Base-by-base conservation (phyloP, 2,113 vertebrate species). In the Clarias gariepinus region DNA sequence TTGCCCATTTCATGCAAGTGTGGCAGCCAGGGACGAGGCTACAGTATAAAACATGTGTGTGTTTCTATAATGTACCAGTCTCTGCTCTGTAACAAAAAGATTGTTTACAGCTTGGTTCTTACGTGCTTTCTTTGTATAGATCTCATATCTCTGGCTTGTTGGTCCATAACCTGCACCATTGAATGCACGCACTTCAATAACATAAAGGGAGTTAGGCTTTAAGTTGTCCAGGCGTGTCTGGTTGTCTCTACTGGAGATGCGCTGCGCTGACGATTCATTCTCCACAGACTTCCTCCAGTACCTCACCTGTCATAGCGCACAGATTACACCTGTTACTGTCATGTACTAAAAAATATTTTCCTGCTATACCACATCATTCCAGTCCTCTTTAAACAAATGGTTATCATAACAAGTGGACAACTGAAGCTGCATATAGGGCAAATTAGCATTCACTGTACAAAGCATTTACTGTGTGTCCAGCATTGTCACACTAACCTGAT, bases 101-200 rank as follows among this genome's bases (percentile, higher is more conserved):
- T 47, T 47, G 9, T 30, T 83, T 28, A 53, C 3, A 63, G 33
- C 2, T 15, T 83, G 1, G 10, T 16, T 95, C 98, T 92, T 94
- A 99, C 98, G 98, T 89, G 97, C 91, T 97, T 96, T 99, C 93
- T 94, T 96, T 82, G 98, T 99, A 86, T 92, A 87, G 33, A 98
- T 90, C 79, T 94, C 94, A 0, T 94, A 85, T 83, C 86, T 93
- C 1, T 91, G 90, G 74, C 96, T 98, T 87, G 96, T 83, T 21
- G 97, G 97, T 0, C 98, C 97, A 23, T 95, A 96, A 23, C 98
- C 98, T 8, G 96, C 98, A 3, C 96, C 96, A 61, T 99, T 99
- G 92, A 94, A 98, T 28, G 96, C 97, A 80, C 95, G 94, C 63
- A 99, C 95, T 89, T 98, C 96, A 16, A 98, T 90, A 0, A 96